Evolutionary conservation across 2,888 invertebrate genomes (phyloP), one percentile per base, ranked within the genome.

Genomic region (Anoncus sp.): DNA sequence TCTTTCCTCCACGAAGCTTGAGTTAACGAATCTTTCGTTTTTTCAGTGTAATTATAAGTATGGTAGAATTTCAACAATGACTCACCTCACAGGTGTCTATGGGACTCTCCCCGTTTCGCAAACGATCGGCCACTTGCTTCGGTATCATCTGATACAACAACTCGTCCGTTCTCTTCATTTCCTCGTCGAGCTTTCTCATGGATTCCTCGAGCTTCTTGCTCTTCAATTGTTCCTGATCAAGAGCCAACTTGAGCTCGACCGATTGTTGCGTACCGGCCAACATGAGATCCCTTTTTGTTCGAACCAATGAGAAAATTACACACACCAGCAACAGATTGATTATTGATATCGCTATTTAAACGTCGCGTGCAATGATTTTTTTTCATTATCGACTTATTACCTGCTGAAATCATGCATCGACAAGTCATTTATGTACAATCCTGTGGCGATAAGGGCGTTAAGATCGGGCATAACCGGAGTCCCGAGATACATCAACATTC

Each of bases 391-490:
- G n/a, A n/a, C n/a, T n/a, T n/a, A 14, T 88, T 91, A 96, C 97
- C 99, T 95, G 93, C 98, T 98, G 83, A 98, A 99, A 90, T 99
- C 99, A 88, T 99, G 99, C 96, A 99, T 98, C n/a, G 98, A 98
- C 65, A 99, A 93, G 92, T 99, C 99, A 89, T 99, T 99, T 89
- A 99, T 98, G 90, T 98, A 99, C 0, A 99, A 94, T 0, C 99
- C 98, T 0, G 98, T 97, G 55, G 96, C 96, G 79, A 98, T 96
- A 85, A 99, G 94, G 0, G 97, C 96, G n/a, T 97, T 96, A 59
- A 99, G 92, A 90, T 98, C 98, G 0, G 97, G 97, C 97, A 99
- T 98, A 38, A 98, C 97, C 0, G 99, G 99, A 0, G 98, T 98
- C 7, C 98, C 98, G 65, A 99, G 92, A 89, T 98, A 99, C 95